Evolutionary conservation across 2,797 vertebrate genomes (phyloP).

Genomic region (Brachymystax lenok): DNA sequence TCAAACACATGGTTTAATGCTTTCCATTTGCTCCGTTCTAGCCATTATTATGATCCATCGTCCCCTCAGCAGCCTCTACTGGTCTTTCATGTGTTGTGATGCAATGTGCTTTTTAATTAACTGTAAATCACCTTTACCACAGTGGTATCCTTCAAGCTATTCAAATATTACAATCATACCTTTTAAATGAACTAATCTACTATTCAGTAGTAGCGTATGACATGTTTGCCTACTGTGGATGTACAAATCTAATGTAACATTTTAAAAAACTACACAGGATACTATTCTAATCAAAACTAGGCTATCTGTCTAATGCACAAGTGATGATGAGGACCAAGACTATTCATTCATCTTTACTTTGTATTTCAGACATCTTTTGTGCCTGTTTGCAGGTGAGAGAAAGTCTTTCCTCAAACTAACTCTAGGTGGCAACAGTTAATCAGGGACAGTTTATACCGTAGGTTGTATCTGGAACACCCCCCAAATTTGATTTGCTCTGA

Average conservation of each 20-base stretch:
- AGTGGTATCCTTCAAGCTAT: not conserved
- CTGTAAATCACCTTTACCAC: not conserved
- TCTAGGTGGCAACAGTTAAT: constrained; percentile 19
- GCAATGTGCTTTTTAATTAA: not conserved
- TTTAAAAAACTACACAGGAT: not conserved
- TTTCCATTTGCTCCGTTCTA: too few species aligned
- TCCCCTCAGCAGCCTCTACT: too few species aligned
- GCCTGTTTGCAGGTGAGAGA: not conserved
- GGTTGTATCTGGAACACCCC: not conserved
- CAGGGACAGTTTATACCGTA: not conserved
- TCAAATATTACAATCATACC: not conserved
- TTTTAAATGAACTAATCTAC: not conserved
- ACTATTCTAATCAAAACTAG: constrained; percentile 7
- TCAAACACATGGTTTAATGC: too few species aligned
- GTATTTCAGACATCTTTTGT: not conserved
- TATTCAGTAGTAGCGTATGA: not conserved
- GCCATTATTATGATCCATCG: too few species aligned
- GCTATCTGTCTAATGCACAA: not conserved
- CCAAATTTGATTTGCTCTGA: not conserved
- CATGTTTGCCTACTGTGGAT: not conserved
- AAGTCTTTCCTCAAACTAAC: not conserved
- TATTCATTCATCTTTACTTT: too few species aligned
- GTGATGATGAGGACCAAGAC: too few species aligned
- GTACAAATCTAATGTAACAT: not conserved
- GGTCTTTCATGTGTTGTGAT: not conserved